Evolutionary conservation across 2,888 invertebrate genomes (phyloP), one percentile per base, ranked within the genome.

Genomic region (Nipponacmea schrenckii): DNA sequence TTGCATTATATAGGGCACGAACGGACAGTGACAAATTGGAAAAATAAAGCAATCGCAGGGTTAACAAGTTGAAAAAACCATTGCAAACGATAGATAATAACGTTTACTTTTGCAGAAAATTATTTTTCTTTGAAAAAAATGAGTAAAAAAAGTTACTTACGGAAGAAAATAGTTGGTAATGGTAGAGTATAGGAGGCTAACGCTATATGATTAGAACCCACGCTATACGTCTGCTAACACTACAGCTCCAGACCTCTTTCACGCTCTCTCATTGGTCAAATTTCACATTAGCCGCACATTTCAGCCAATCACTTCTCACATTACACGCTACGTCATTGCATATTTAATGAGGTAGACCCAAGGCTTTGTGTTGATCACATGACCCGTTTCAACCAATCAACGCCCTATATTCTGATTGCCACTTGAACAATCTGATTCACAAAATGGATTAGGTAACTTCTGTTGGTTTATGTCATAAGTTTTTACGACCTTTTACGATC

Each of bases 301-400:
- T 72, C 39, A 72, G 74, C 86, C 86, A 86, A 86, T 86, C 76
- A 78, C 66, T 67, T 20, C 26, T n/a, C 64, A 64, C 27, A 56
- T 70, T 50, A 64, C 50, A 64, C 70, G 67, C 77, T 78, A 77
- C 77, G 75, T 75, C 68, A 70, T 74, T 78, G 76, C 76, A 79
- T 79, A 79, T 76, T 77, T 68, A 74, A 76, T 69, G 72, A 66
- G 65, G 65, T 56, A 44, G 64, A 62, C 71, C 66, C 68, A 71
- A 63, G 64, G 66, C 70, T 64, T 69, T 67, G 68, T 71, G 69
- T 64, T 39, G 72, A 72, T 74, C 74, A 72, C 72, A 72, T 72
- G 72, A 56, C 56, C 20, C 10, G 10, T 15, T 56, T 24, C 20
- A 56, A 56, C 56, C 39, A 39, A 39, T 7, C 39, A 39, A 39